These are phyloP conservation scores for Leucoma salicis DNA, from an alignment of 2,888 invertebrate genomes.

Conservation along the genomic window DNA sequence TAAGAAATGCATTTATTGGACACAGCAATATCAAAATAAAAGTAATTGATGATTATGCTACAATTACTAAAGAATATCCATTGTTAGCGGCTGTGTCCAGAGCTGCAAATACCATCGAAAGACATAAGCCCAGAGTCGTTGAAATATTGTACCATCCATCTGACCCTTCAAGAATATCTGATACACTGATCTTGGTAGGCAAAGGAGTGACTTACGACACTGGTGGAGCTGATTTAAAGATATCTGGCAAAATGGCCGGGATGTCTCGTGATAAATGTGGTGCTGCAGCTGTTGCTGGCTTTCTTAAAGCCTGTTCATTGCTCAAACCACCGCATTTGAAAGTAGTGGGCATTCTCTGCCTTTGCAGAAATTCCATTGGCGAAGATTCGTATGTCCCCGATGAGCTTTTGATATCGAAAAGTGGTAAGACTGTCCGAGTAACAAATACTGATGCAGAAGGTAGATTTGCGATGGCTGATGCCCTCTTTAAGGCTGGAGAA, in stretches of 20 bases:
- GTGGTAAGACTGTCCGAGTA: slow-evolving; percentile 90
- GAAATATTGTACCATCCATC: slow-evolving; percentile 85
- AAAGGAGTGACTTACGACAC: slow-evolving; percentile 94
- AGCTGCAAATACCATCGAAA: slow-evolving; percentile 85
- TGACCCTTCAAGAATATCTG: slow-evolving; percentile 71
- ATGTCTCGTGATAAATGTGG: slow-evolving; percentile 96
- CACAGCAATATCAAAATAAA: slow-evolving; percentile 83
- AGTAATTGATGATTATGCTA: slow-evolving; percentile 82
- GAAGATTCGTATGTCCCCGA: slow-evolving; percentile 92
- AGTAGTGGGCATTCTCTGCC: slow-evolving; percentile 89
- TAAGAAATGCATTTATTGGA: slow-evolving; percentile 83
- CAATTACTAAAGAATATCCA: slow-evolving; percentile 89
- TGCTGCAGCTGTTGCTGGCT: slow-evolving; percentile 93
- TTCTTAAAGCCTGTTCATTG: slow-evolving; percentile 88
- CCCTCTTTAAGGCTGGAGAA: slow-evolving; percentile 76
- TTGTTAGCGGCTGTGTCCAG: slow-evolving; percentile 88
- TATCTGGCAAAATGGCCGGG: slow-evolving; percentile 87
- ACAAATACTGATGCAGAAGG: slow-evolving; percentile 97
- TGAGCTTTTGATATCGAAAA: slow-evolving; percentile 90
- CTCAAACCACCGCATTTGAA: slow-evolving; percentile 88
- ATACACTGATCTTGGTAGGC: slow-evolving; percentile 91
- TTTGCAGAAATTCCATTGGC: slow-evolving; percentile 94
- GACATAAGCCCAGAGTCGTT: slow-evolving; percentile 84
- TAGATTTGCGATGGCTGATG: slow-evolving; percentile 93
- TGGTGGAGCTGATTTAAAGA: slow-evolving; percentile 90